Base-by-base conservation (phyloP, 2,113 vertebrate genomes). In the Rhinoptilus africanus region DNA sequence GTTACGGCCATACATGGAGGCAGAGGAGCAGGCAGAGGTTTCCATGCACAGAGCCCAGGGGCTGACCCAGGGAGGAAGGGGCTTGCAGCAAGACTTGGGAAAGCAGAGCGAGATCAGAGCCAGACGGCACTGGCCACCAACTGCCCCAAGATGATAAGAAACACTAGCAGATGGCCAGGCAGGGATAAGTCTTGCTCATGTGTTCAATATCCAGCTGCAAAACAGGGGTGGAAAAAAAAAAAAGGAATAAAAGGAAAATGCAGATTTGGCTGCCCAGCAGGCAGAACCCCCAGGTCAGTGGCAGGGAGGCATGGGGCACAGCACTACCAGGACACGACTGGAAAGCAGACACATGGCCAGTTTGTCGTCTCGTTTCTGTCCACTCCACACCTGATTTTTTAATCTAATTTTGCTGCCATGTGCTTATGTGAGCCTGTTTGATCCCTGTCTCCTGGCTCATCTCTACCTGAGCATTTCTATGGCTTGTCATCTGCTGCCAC, bases 121-220 rank as follows among this genome's bases (percentile, higher is more conserved):
- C 77, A 37, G 43, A 2, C 9, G 2, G 10, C 17, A 4, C 10
- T 1, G 2, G 18, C 18, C 5, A 2, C 18, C 3, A 2, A 9
- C 43, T 22, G 68, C 32, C 19, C 24, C 0, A 0, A 48, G 35
- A 15, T 4, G 27, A 14, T 47, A n/a, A 47, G 54, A 48, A 41
- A 35, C n/a, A 14, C n/a, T 32, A 39, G 24, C 28, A 30, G 37
- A 41, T 30, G 16, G 20, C 24, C 15, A 13, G 23, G 60, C 53
- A 60, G 16, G 53, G 24, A 23, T 60, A 35, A n/a, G 30, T 27
- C 39, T 67, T 60, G 45, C 34, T 59, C 7, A 4, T 11, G 28
- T 8, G 19, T 51, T 39, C 47, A 19, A 39, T 23, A 54, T 27
- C 23, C 54, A 30, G 22, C 34, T 47, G 28, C 34, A n/a, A 54